Conservation (phyloP, 2,888 invertebrate species). For the Orthosia incerta region DNA sequence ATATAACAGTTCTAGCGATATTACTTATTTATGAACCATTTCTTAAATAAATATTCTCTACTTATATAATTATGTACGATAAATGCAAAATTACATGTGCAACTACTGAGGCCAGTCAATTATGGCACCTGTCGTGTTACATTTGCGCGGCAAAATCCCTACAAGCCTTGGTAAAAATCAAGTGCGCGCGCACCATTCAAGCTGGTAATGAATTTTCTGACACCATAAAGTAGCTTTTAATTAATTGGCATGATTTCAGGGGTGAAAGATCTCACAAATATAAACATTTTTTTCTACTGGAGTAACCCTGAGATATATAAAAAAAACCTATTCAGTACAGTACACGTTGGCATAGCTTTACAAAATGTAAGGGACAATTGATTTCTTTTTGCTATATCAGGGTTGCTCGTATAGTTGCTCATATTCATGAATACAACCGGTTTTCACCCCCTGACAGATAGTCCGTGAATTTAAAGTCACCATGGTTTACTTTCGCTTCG, state of each 20-base stretch:
- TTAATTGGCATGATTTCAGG: background rate
- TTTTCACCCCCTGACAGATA: background rate
- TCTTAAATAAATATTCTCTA: slow-evolving; percentile 45
- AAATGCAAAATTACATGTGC: slow-evolving; percentile 58
- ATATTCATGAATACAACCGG: background rate
- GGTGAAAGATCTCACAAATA: background rate
- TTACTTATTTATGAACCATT: slow-evolving; percentile 15
- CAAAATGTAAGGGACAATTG: background rate
- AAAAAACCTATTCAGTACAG: background rate
- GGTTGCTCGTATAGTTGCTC: background rate
- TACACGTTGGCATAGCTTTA: too few species aligned
- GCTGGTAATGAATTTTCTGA: background rate
- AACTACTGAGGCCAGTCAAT: slow-evolving; percentile 61
- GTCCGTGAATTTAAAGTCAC: background rate
- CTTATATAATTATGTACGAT: slow-evolving; percentile 41
- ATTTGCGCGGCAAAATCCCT: slow-evolving; percentile 27
- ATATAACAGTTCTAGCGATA: slow-evolving; percentile 5
- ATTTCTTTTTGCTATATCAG: background rate
- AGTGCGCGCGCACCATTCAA: background rate
- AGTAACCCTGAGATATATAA: background rate
- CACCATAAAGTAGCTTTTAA: slow-evolving; percentile 9
- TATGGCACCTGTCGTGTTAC: slow-evolving; percentile 21
- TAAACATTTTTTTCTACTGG: background rate
- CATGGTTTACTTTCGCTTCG: background rate
- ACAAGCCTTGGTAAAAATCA: slow-evolving; percentile 1